Base-by-base conservation (phyloP, 2,797 vertebrate genomes). In the Fringilla coelebs region DNA sequence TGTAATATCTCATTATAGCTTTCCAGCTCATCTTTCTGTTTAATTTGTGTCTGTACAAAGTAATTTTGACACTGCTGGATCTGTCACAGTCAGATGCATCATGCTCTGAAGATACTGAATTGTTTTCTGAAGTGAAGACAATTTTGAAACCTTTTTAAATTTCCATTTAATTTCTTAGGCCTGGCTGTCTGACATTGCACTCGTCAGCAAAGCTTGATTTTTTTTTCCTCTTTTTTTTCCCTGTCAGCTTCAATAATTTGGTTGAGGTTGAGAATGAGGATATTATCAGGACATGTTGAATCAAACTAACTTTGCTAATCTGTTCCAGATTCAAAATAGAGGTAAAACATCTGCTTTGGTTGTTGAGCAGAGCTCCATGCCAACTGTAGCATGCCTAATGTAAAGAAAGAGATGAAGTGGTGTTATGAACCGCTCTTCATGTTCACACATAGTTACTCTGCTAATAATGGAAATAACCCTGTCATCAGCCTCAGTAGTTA, bases 311-410 rank as follows among this genome's bases (percentile, higher is more conserved):
- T 71, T 91, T 7, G 4, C 62, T 90, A 78, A 95, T 95, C 38
- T 80, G 40, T 87, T 96, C 85, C 90, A 94, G 89, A 86, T 89
- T 92, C 67, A 93, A 88, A 81, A 48, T 9, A 89, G 86, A 93
- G 77, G 68, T 96, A 38, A 88, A 92, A 78, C 76, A 86, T 93
- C 95, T 92, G 86, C 81, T 94, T 82, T 3, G 31, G 31, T 61
- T 86, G 63, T 74, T 63, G 60, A 86, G 38, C 7, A 7, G 72
- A 94, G 40, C 41, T 85, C 55, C 46, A 68, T 77, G 89, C 88
- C 87, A 90, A 73, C 77, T 85, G 58, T 32, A 85, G 63, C 46
- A 45, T 73, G 77, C 70, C 66, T 93, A 83, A 95, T 85, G 62
- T 78, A 94, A 92, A 91, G 82, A 38, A 84, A 84, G 46, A 82